phyloP scores from a whole-genome alignment of 30 jellyfish, hydroid and myxozoan species.

The Cassiopea xamachana region DNA sequence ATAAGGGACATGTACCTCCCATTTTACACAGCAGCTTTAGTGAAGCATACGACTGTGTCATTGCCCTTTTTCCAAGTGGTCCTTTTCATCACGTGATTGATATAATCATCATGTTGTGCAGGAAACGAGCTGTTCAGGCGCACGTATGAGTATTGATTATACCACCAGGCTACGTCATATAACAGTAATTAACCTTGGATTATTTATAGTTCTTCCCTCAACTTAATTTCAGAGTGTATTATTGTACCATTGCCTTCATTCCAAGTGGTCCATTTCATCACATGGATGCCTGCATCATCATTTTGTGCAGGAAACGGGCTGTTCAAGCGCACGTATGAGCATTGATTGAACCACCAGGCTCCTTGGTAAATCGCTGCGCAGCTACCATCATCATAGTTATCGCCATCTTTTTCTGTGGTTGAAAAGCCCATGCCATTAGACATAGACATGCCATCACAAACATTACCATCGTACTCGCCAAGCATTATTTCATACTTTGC shows the following conservation, averaged over 20 bases:
- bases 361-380: slow-evolving; percentile 2
- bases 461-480: slow-evolving; percentile 3
- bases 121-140: slow-evolving; percentile 21
- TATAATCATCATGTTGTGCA: background rate
- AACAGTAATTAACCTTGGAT: too few relatives aligned
- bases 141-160: background rate
- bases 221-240: slow-evolving; percentile 11
- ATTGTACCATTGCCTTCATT: slow-evolving; percentile 3
- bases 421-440: slow-evolving; percentile 6
- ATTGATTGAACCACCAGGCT: slow-evolving; percentile 28
- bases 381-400: background rate
- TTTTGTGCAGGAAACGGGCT: background rate
- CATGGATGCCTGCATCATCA: background rate
- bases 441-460: slow-evolving; percentile 22
- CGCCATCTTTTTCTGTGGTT: slow-evolving; percentile 1
- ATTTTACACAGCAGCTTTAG: too few relatives aligned
- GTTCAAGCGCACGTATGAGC: slow-evolving; percentile 6
- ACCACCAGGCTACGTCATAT: background rate
- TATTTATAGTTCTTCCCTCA: background rate
- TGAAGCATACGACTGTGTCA: background rate
- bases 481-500: background rate
- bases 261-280: slow-evolving; percentile 26
- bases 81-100: slow-evolving; percentile 10
- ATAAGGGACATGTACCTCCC: too few relatives aligned
- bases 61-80: background rate